Conservation (phyloP, 2,888 invertebrate genomes). For the Thumatha senex region DNA sequence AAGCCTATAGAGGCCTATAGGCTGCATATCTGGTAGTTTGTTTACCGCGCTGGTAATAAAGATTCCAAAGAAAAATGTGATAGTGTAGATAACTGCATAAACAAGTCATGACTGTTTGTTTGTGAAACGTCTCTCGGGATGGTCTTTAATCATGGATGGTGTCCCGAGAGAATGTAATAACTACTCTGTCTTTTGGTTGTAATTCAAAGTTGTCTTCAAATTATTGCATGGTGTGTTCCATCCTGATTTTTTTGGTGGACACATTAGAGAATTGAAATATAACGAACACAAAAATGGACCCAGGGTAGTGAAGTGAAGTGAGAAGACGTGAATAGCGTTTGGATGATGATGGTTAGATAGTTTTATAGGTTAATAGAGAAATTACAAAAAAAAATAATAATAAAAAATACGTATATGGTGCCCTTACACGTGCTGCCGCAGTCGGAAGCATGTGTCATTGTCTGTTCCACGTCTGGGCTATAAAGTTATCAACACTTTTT, state of each 20-base stretch:
- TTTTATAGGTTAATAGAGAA: background rate
- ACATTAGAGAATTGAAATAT: no score
- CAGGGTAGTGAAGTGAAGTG: background rate
- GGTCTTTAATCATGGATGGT: no score
- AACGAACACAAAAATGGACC: background rate
- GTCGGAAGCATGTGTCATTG: constrained; percentile 53
- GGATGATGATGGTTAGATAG: background rate
- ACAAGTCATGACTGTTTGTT: constrained; percentile 21
- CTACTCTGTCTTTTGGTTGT: no score
- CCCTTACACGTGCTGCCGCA: constrained; percentile 37
- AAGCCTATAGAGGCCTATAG: no score
- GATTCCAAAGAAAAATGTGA: constrained; percentile 28
- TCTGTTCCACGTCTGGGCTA: constrained; percentile 60
- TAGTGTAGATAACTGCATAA: constrained; percentile 22
- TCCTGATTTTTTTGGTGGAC: no score
- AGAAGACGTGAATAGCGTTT: background rate
- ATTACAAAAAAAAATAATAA: background rate
- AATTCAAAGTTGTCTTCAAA: no score
- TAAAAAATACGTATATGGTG: constrained; percentile 35
- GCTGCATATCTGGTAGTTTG: constrained; percentile 11
- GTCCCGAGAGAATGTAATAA: no score
- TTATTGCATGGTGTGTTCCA: no score
- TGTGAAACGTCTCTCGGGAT: constrained; percentile 17
- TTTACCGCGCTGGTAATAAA: constrained; percentile 16
- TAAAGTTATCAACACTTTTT: constrained; percentile 57